Evolutionary conservation across 2,797 vertebrate species (phyloP).

Genomic region (Hoplostethus atlanticus): DNA sequence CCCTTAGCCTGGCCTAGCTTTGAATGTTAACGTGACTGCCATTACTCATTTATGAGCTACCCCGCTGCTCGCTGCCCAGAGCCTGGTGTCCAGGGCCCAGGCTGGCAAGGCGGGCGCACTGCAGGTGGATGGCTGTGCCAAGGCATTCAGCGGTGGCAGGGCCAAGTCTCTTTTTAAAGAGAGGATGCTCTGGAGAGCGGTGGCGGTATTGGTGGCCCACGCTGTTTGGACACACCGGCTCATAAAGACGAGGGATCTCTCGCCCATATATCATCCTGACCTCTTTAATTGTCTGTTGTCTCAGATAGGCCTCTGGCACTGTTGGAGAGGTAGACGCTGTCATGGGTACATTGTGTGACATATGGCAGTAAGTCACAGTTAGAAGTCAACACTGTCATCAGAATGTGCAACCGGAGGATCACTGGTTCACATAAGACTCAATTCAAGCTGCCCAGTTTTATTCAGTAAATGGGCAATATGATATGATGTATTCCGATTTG

Average conservation of each 20-base stretch:
- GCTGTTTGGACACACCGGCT: conserved; percentile 1
- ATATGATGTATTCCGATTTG: conserved; percentile 66
- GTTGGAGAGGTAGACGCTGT: background rate
- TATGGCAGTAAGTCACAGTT: conserved; percentile 32
- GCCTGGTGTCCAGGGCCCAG: conserved; percentile 46
- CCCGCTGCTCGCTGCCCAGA: conserved; percentile 57
- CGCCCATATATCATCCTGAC: conserved; percentile 33
- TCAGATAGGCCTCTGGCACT: background rate
- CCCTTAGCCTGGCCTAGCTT: conserved; percentile 71
- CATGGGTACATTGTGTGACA: background rate
- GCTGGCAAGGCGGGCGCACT: conserved; percentile 43
- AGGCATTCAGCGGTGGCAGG: conserved; percentile 34
- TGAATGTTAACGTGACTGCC: conserved; percentile 79
- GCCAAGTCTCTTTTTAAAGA: conserved; percentile 41
- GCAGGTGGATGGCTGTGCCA: conserved; percentile 53
- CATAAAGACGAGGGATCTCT: conserved; percentile 8
- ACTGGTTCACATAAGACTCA: conserved; percentile 46
- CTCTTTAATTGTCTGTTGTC: conserved; percentile 18
- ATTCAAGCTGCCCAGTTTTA: conserved; percentile 54
- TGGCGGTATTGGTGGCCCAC: background rate
- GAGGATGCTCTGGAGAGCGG: conserved; percentile 14
- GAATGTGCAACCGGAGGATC: conserved; percentile 25
- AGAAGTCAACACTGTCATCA: conserved; percentile 40
- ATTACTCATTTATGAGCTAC: conserved; percentile 81
- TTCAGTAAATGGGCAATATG: conserved; percentile 50